Conservation (phyloP, 1,140 invertebrate species). For the Heliothis subflexa region DNA sequence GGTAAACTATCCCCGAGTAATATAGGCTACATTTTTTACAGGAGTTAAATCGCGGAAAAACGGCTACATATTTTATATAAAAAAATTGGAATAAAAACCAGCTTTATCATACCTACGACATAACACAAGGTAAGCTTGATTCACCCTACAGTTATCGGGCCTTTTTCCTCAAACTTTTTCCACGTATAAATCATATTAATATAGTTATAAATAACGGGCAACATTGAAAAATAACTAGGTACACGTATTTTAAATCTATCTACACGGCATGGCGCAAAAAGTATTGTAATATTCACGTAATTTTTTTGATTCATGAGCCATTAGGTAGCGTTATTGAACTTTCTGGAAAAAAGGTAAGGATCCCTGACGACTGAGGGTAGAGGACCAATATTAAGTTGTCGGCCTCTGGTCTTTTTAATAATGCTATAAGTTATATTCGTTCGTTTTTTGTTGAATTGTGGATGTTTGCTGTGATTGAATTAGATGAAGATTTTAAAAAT, state of each 20-base stretch:
- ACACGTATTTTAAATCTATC: slow-evolving; percentile 48
- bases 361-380: slow-evolving; percentile 14
- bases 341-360: slow-evolving; percentile 58
- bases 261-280: slow-evolving; percentile 48
- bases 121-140: background rate
- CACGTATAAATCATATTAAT: slow-evolving; percentile 39
- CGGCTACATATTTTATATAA: too few relatives aligned
- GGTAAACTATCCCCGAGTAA: too few relatives aligned
- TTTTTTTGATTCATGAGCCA: slow-evolving; percentile 72
- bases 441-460: background rate
- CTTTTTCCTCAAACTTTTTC: slow-evolving; percentile 36
- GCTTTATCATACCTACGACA: background rate
- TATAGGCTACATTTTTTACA: too few relatives aligned
- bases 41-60: too few relatives aligned
- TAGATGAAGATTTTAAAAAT: background rate
- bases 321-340: slow-evolving; percentile 70
- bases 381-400: slow-evolving; percentile 36
- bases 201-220: slow-evolving; percentile 34
- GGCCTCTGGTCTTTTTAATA: slow-evolving; percentile 27
- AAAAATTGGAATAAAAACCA: background rate
- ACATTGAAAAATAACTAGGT: slow-evolving; percentile 44
- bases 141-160: background rate
- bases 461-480: background rate
- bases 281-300: slow-evolving; percentile 58
- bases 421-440: slow-evolving; percentile 13